Conservation (phyloP, 2,113 vertebrate species). For the Lipotes vexillifer region DNA sequence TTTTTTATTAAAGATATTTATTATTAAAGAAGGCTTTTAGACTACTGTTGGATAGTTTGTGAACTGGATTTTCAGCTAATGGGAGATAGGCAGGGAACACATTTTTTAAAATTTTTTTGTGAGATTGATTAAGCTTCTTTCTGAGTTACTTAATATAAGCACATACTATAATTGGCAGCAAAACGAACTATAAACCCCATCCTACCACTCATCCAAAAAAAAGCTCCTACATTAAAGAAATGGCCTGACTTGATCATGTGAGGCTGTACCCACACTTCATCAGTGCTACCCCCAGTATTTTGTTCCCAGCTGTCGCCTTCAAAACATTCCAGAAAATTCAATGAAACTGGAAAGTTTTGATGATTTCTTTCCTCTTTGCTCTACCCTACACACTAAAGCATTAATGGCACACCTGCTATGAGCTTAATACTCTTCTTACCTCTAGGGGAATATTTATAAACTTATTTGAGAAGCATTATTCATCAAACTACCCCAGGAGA, state of each 20-base stretch:
- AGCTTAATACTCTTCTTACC: conserved; percentile 46
- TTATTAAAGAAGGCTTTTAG: neutral
- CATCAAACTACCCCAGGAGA: conserved; percentile 60
- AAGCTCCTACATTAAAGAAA: neutral
- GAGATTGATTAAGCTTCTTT: neutral
- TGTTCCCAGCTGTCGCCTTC: neutral
- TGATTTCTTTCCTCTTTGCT: conserved; percentile 3
- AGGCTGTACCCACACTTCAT: neutral
- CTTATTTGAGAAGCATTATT: conserved; percentile 62
- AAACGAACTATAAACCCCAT: neutral
- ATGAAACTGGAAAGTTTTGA: neutral
- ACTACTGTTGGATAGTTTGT: neutral
- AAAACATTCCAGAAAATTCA: conserved; percentile 36
- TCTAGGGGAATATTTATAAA: conserved; percentile 47
- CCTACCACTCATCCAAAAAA: neutral
- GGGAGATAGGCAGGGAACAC: neutral
- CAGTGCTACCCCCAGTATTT: neutral
- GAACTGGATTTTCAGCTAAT: conserved; percentile 14
- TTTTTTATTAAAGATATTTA: neutral
- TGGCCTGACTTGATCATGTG: neutral
- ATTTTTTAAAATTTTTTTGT: neutral
- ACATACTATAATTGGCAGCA: neutral
- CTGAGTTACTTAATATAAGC: neutral
- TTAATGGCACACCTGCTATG: conserved; percentile 53
- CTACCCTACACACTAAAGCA: neutral